These are phyloP conservation scores for Manis crassicaudata DNA, from an alignment of 2,797 vertebrate species.

Conservation along the genomic window DNA sequence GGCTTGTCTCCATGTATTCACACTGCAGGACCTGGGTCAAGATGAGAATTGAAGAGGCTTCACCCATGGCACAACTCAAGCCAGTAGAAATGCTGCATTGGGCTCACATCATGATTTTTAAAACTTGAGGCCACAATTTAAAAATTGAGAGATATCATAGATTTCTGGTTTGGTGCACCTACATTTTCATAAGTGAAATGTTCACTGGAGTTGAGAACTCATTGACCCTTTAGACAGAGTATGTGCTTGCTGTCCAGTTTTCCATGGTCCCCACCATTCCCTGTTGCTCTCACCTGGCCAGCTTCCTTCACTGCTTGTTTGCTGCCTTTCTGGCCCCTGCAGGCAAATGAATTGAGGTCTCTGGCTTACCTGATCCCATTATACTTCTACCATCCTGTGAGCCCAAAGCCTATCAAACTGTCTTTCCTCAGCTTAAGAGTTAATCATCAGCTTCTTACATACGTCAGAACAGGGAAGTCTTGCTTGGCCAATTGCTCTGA, in stretches of 20 bases:
- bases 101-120: not conserved
- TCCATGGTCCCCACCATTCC: not conserved
- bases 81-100: not conserved
- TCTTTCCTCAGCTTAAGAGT: not conserved
- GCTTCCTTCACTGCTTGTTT: not conserved
- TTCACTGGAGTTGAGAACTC: not conserved
- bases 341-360: not conserved
- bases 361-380: not conserved
- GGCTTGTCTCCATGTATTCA: not conserved
- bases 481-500: constrained; percentile 23
- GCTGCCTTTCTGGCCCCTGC: not conserved
- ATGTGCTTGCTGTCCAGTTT: not conserved
- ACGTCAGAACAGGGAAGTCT: constrained; percentile 71
- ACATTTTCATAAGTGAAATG: not conserved
- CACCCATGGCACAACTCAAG: not conserved
- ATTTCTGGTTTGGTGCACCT: not conserved
- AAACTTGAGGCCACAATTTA: not conserved
- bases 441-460: constrained; percentile 69
- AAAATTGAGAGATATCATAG: not conserved
- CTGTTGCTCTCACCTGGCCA: not conserved
- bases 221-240: not conserved
- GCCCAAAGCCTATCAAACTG: not conserved
- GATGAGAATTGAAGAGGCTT: not conserved
- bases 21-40: too few relatives aligned
- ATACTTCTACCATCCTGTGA: not conserved